Conservation (phyloP, 2,113 vertebrate genomes). For the Spizaetus ornatus region DNA sequence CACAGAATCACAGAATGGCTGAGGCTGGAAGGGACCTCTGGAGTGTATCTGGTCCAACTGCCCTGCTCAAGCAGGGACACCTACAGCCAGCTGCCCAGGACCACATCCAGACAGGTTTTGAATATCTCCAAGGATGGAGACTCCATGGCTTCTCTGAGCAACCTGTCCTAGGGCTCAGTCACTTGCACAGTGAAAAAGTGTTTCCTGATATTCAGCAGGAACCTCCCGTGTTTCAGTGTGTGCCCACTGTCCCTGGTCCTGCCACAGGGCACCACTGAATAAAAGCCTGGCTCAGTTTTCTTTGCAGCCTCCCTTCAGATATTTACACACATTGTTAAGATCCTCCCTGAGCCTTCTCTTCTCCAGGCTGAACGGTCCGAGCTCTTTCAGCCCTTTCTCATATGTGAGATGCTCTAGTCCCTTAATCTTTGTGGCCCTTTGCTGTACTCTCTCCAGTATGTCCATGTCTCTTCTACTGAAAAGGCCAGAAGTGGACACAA, state of each 20-base stretch:
- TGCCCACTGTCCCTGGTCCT: too few relatives aligned
- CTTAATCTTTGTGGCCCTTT: not conserved
- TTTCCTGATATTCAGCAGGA: not conserved
- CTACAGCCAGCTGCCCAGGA: not conserved
- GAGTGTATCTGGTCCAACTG: not conserved
- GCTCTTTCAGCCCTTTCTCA: not conserved
- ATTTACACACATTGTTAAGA: not conserved
- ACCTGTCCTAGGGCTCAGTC: not conserved
- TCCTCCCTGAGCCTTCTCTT: not conserved
- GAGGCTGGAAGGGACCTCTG: not conserved
- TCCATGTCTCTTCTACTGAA: not conserved
- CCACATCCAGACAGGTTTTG: accelerated
- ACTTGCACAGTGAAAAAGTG: not conserved
- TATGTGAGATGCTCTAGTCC: too few relatives aligned
- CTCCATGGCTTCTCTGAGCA: not conserved
- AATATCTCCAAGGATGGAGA: not conserved
- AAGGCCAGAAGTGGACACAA: not conserved
- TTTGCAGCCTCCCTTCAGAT: not conserved
- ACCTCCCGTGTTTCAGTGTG: not conserved
- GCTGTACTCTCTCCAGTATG: not conserved
- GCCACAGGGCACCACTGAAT: not conserved
- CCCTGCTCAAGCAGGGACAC: not conserved
- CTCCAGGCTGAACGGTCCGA: not conserved
- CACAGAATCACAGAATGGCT: not conserved
- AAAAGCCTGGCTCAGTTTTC: not conserved